These are phyloP conservation scores for Nansenia antarctica DNA, from an alignment of 2,113 vertebrate species.

Conservation along the genomic window DNA sequence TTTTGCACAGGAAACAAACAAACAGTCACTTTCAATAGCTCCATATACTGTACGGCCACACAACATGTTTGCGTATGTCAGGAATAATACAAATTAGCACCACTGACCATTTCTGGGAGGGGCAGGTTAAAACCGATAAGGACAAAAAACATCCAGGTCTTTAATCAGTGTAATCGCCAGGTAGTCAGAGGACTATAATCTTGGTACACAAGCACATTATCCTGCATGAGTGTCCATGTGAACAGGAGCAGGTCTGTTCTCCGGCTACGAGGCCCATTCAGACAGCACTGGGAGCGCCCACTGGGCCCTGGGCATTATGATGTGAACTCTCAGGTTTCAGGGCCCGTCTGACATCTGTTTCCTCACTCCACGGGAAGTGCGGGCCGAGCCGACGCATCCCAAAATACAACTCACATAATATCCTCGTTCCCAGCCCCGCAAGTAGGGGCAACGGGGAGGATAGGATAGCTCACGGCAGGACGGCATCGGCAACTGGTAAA, in stretches of 20 bases:
- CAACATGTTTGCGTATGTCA: too few relatives aligned
- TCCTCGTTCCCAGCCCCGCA: neutral
- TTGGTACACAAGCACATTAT: neutral
- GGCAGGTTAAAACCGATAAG: neutral
- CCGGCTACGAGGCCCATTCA: neutral
- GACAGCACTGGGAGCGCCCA: neutral
- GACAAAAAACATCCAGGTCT: neutral
- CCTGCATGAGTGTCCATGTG: neutral
- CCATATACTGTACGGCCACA: too few relatives aligned
- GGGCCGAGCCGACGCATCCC: constrained; percentile 7
- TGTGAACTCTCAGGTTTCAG: constrained; percentile 31
- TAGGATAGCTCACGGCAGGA: neutral
- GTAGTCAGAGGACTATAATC: neutral
- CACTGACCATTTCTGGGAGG: neutral
- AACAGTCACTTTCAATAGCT: neutral
- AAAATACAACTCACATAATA: neutral
- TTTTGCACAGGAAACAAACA: neutral
- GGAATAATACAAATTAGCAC: neutral
- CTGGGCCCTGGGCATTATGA: constrained; percentile 8
- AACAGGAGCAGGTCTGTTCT: neutral
- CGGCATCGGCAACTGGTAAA: neutral
- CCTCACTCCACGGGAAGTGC: neutral
- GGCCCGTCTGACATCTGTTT: constrained; percentile 16
- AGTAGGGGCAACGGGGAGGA: neutral
- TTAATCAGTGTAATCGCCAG: too few relatives aligned